Conservation (phyloP, 2,797 vertebrate species). For the Chrosomus eos region DNA sequence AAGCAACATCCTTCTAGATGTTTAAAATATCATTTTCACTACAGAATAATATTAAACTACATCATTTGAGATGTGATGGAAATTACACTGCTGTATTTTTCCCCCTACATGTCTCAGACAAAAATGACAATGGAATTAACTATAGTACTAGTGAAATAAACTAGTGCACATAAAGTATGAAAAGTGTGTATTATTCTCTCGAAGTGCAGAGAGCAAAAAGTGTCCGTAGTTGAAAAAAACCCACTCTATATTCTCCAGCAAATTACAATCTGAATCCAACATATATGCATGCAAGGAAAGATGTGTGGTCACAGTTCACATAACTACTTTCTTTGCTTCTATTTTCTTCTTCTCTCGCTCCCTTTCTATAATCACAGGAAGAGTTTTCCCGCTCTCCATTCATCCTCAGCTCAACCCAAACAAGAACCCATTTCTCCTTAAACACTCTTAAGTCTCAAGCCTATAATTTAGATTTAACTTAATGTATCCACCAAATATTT, state of each 20-base stretch:
- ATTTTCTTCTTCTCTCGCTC: constrained; percentile 27
- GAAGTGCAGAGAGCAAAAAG: background rate
- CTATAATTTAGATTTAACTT: constrained; percentile 63
- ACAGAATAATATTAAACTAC: background rate
- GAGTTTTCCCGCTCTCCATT: constrained; percentile 47
- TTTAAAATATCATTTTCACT: background rate
- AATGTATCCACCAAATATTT: constrained; percentile 61
- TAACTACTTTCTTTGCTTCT: constrained; percentile 21
- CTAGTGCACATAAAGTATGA: background rate
- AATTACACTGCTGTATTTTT: background rate
- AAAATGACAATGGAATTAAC: background rate
- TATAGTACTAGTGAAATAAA: too few relatives aligned
- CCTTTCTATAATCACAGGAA: constrained; percentile 39
- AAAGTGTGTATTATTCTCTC: background rate
- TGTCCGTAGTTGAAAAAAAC: background rate
- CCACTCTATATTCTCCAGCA: background rate
- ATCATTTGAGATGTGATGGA: background rate
- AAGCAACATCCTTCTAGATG: too few relatives aligned
- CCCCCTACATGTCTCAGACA: background rate
- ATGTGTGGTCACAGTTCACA: background rate
- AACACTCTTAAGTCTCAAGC: constrained; percentile 54
- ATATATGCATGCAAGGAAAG: background rate
- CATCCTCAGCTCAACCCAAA: constrained; percentile 59
- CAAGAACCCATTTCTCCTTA: constrained; percentile 51
- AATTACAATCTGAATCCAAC: constrained; percentile 19